Conservation (phyloP, 1,140 invertebrate genomes). For the Branchinecta lynchi region DNA sequence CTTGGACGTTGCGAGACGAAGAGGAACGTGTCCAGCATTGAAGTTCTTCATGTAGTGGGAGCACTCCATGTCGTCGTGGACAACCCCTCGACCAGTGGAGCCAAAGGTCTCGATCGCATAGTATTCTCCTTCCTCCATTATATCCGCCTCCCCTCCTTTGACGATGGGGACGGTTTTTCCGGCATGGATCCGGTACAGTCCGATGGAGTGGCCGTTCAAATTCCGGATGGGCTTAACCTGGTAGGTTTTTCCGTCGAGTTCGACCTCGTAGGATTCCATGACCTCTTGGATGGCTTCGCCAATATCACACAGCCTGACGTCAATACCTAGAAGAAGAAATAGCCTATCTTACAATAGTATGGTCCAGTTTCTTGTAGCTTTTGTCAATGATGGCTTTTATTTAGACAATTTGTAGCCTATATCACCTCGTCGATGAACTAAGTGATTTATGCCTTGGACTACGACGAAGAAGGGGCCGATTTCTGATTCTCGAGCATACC, state of each 20-base stretch:
- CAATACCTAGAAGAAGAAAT: constrained; percentile 58
- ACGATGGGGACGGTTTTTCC: constrained; percentile 99
- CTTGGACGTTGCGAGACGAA: constrained; percentile 78
- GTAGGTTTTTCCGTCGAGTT: constrained; percentile 91
- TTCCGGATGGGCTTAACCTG: constrained; percentile 89
- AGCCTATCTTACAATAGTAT: too few species aligned
- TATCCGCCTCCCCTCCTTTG: constrained; percentile 88
- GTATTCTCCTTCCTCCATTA: constrained; percentile 98
- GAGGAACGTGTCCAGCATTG: constrained; percentile 77
- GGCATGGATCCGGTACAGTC: constrained; percentile 92
- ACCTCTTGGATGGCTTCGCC: constrained; percentile 96
- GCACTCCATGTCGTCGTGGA: constrained; percentile 97
- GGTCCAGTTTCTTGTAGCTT: too few species aligned
- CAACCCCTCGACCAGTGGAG: constrained; percentile 87
- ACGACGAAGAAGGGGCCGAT: too few species aligned
- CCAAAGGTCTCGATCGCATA: constrained; percentile 99
- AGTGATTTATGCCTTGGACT: too few species aligned
- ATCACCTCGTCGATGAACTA: too few species aligned
- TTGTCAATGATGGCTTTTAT: too few species aligned
- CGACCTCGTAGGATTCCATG: constrained; percentile 99
- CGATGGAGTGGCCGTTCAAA: constrained; percentile 95
- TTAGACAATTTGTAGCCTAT: too few species aligned
- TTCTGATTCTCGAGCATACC: too few species aligned
- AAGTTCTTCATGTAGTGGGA: constrained; percentile 99
- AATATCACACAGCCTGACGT: constrained; percentile 92